Percentiles rank a stretch among this genome's conserved stretches.
phyloP scores from a whole-genome alignment of 2,888 invertebrate genomes.

The Lapara coniferarum region DNA sequence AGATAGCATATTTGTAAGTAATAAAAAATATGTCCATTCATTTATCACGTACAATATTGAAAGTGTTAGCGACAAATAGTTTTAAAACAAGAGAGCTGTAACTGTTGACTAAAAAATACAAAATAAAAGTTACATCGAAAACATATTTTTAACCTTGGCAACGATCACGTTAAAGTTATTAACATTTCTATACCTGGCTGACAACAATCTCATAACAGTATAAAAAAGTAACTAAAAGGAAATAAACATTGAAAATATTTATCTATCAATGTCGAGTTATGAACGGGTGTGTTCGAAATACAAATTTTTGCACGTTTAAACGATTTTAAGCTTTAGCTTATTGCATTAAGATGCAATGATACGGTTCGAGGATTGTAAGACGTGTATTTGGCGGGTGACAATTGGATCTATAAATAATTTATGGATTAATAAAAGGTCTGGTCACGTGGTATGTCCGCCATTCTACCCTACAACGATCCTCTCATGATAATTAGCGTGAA shows the following conservation, averaged over 20 bases:
- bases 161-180: slow-evolving; percentile 31
- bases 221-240: slow-evolving; percentile 37
- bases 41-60: background rate
- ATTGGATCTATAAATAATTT: slow-evolving; percentile 54
- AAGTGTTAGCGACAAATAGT: slow-evolving; percentile 8
- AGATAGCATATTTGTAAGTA: no score
- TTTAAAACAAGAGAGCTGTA: background rate
- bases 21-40: background rate
- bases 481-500: slow-evolving; percentile 49
- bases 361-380: slow-evolving; percentile 35
- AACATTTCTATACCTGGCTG: slow-evolving; percentile 41
- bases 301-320: slow-evolving; percentile 14
- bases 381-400: slow-evolving; percentile 50
- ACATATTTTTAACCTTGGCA: slow-evolving; percentile 31
- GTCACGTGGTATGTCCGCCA: slow-evolving; percentile 52
- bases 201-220: slow-evolving; percentile 31
- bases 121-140: background rate
- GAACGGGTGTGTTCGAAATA: slow-evolving; percentile 26
- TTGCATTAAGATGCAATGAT: slow-evolving; percentile 28
- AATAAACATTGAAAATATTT: slow-evolving; percentile 44
- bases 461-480: slow-evolving; percentile 49
- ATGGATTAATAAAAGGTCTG: slow-evolving; percentile 50
- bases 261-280: slow-evolving; percentile 24
- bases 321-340: slow-evolving; percentile 31
- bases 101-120: background rate